phyloP scores from a whole-genome alignment of 2,888 invertebrate genomes.

The Enoplolaimus lenunculus region DNA sequence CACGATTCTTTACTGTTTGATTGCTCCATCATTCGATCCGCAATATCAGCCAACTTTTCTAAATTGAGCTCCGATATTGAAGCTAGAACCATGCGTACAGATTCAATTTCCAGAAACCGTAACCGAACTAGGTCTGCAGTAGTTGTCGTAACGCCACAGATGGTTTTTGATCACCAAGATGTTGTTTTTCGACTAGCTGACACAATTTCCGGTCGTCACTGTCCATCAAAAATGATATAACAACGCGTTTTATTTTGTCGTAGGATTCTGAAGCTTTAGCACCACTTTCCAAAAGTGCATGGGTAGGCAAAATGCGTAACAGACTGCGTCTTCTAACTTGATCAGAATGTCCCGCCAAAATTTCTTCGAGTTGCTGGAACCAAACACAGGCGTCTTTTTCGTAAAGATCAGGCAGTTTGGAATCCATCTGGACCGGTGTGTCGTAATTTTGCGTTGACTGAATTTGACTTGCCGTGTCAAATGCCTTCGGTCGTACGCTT shows the following conservation, averaged over 20 bases:
- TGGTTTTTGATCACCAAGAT: constrained; percentile 1
- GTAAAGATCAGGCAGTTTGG: background rate
- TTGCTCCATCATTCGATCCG: constrained; percentile 6
- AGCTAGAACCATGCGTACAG: background rate
- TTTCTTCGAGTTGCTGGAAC: constrained; percentile 3
- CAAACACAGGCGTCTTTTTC: background rate
- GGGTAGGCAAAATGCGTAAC: background rate
- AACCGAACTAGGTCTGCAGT: background rate
- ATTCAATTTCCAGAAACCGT: constrained; percentile 7
- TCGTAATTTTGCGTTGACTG: background rate
- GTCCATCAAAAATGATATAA: background rate
- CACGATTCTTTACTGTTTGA: background rate
- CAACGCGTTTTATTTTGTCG: background rate
- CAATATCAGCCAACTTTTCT: background rate
- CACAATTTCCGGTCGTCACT: background rate
- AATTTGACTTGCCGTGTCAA: background rate
- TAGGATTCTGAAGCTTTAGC: background rate
- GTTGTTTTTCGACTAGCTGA: background rate
- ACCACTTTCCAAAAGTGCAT: background rate
- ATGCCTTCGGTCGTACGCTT: background rate
- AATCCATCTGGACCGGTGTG: background rate
- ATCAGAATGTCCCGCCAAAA: background rate
- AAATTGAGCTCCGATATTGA: background rate
- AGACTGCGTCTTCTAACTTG: background rate
- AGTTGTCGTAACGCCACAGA: background rate